A percentile compares a stretch with the other conserved stretches of the same genome.
These are phyloP conservation scores for Cheilosia urbana DNA, from an alignment of 2,888 invertebrate species.

Conservation along the genomic window DNA sequence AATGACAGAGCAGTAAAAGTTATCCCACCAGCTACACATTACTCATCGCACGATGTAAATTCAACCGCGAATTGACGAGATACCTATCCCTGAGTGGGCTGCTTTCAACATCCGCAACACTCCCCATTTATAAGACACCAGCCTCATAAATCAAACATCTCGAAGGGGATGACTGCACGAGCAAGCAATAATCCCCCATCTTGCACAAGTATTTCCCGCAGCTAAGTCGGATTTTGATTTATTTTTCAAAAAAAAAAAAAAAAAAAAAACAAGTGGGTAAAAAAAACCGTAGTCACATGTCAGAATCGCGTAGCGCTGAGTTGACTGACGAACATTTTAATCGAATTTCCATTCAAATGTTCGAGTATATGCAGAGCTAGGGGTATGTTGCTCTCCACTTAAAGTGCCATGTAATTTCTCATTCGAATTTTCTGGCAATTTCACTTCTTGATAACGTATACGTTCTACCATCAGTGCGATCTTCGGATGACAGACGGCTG, in stretches of 20 bases:
- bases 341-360: constrained; percentile 68
- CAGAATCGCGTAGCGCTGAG: constrained; percentile 47
- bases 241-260: background rate
- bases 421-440: constrained; percentile 57
- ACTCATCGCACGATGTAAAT: constrained; percentile 10
- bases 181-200: constrained; percentile 48
- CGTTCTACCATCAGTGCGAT: background rate
- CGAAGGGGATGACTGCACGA: constrained; percentile 33
- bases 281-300: constrained; percentile 35
- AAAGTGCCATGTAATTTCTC: constrained; percentile 55
- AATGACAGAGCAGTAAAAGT: constrained; percentile 6
- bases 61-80: background rate
- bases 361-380: background rate
- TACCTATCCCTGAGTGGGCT: background rate
- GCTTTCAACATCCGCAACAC: too few species aligned
- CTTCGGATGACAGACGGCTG: background rate
- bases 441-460: constrained; percentile 31
- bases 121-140: constrained; percentile 3
- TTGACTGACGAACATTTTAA: constrained; percentile 66
- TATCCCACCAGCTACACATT: background rate
- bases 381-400: background rate
- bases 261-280: background rate
- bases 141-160: constrained; percentile 49
- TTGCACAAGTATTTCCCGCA: constrained; percentile 26
- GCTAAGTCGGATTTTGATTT: constrained; percentile 23